Conservation (phyloP, 1,140 invertebrate species). For the Samia ricini region DNA sequence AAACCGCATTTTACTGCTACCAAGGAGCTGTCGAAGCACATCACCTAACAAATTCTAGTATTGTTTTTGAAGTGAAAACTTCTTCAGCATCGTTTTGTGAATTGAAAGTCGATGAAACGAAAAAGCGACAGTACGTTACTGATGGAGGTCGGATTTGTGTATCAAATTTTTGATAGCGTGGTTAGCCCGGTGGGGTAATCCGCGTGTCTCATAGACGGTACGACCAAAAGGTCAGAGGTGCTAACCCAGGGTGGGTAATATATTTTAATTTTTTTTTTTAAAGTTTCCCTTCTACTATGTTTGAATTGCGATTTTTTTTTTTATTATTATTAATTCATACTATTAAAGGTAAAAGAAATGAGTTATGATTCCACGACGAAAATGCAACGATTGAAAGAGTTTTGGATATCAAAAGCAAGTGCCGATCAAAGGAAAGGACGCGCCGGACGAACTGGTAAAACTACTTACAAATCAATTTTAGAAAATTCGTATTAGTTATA, state of each 20-base stretch:
- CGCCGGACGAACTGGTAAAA: constrained; percentile 88
- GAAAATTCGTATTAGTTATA: not conserved
- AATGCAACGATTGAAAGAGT: constrained; percentile 94
- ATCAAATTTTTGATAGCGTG: too few relatives aligned
- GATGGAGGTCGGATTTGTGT: not conserved
- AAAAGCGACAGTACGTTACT: too few relatives aligned
- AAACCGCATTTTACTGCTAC: too few relatives aligned
- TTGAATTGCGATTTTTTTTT: not conserved
- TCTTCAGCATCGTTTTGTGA: too few relatives aligned
- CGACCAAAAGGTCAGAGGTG: not conserved
- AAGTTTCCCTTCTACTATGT: not conserved
- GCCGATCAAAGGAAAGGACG: constrained; percentile 98
- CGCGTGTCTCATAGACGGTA: too few relatives aligned
- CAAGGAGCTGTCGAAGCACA: too few relatives aligned
- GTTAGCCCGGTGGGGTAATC: too few relatives aligned
- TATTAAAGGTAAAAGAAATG: constrained; percentile 90
- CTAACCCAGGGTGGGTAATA: too few relatives aligned
- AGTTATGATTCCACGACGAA: constrained; percentile 93
- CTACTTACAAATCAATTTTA: not conserved
- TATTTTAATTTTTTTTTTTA: too few relatives aligned
- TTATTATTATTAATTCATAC: not conserved
- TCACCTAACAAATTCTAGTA: not conserved
- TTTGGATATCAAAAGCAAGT: constrained; percentile 98
- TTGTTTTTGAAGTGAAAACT: too few relatives aligned
- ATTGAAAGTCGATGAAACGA: too few relatives aligned